Base-by-base conservation (phyloP, 2,113 vertebrate species). In the Sporophila hypoxantha region DNA sequence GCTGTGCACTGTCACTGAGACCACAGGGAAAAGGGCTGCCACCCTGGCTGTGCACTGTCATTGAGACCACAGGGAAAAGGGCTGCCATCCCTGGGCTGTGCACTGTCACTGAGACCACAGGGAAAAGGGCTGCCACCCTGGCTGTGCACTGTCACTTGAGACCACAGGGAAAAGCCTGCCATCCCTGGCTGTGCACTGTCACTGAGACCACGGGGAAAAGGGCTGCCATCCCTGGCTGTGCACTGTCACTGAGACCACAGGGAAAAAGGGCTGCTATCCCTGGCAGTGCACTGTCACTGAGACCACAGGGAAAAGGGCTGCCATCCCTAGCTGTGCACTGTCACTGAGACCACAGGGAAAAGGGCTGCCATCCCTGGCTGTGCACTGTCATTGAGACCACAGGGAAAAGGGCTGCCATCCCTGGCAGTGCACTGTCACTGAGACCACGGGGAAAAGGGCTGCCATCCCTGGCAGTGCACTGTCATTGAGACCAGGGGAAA, bases 381-480 rank as follows among this genome's bases (percentile, higher is more conserved):
- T 17, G 59, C 7, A 1, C 16, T 27, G 12, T 3, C 39, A 16
- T 2, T 52, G 36, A 19, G 18, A 42, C 42, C 42, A 44, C n/a
- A 2, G 19, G 44, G 44, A 23, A 47, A 47, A 47, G 46, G 23
- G 46, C 46, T 22, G 46, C 46, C 22, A 47, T 44, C 46, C 22
- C 46, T 8, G 22, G 46, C 22, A 23, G 22, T 23, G 46, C 46
- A 2, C 16, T 25, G 14, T 3, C 39, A 17, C 4, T 47, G 69
- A 69, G 29, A 66, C 4, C 6, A 15, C 46, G 12, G 29, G n/a
- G 22, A 34, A 15, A 62, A 37, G 52, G 44, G 50, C 71, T 8
- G 26, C 8, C 25, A 26, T 42, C 1, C 4, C 37, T 1, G 17
- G 44, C 7, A 37, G 8, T 17, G 59, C 7, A 2, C 14, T 27